These are phyloP conservation scores for Trogon melanurus DNA, from an alignment of 2,113 vertebrate genomes.

Conservation along the genomic window DNA sequence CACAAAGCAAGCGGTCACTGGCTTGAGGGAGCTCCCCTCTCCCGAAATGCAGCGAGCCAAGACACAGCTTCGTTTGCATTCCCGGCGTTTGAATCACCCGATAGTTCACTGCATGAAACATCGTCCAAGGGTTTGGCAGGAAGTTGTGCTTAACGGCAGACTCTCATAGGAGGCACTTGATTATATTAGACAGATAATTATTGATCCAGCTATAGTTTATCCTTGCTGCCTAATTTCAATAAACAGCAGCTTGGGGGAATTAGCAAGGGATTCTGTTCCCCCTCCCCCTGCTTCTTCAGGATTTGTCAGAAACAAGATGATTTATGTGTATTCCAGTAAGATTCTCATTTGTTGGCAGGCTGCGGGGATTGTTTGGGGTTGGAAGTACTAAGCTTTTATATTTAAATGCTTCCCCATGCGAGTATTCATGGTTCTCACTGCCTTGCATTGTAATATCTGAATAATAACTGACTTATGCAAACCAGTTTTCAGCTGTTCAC, in stretches of 20 bases:
- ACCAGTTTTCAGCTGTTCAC: slow-evolving; percentile 63
- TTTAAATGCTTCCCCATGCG: neutral
- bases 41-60: accelerated
- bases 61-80: neutral
- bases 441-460: slow-evolving; percentile 67
- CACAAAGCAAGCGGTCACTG: neutral
- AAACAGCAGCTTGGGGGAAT: slow-evolving; percentile 78
- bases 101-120: neutral
- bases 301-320: slow-evolving; percentile 75
- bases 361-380: slow-evolving; percentile 26
- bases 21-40: neutral
- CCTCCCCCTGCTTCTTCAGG: slow-evolving; percentile 45
- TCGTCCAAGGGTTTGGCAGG: neutral
- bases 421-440: slow-evolving; percentile 22
- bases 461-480: slow-evolving; percentile 73
- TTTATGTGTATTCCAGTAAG: slow-evolving; percentile 75
- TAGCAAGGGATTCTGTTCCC: slow-evolving; percentile 66
- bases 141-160: slow-evolving; percentile 24
- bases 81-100: neutral
- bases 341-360: slow-evolving; percentile 69
- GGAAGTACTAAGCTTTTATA: slow-evolving; percentile 36
- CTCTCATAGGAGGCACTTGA: slow-evolving; percentile 67
- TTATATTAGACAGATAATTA: slow-evolving; percentile 79
- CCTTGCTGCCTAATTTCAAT: slow-evolving; percentile 81
- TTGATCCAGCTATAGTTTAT: slow-evolving; percentile 71